Evolutionary conservation across 2,888 invertebrate genomes (phyloP), one percentile per base, ranked within the genome.

Genomic region (Labia minor): DNA sequence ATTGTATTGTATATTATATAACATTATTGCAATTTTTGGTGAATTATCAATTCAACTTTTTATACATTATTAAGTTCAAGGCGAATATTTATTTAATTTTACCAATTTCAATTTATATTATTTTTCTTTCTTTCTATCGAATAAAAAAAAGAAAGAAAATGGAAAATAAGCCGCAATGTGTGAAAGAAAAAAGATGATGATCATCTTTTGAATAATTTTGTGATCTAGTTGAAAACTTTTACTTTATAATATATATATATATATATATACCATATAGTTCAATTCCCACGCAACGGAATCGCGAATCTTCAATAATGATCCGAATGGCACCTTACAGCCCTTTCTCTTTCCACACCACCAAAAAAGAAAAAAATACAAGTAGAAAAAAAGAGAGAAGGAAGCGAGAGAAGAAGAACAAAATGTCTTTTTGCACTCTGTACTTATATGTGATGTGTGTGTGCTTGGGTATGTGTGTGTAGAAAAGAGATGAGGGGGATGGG

Each of bases 401-500:
- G 16, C 33, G 33, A 11, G 6, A 33, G 33, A 33, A 33, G 33
- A 33, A 49, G 49, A 49, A 49, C 49, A 49, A 49, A 49, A 49
- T 49, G 49, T 49, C 49, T 49, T 49, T 49, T 49, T 49, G 49
- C 49, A 49, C 49, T 49, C 49, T 49, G 3, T 11, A 49, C n/a
- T n/a, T n/a, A 49, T 11, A 14, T 49, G 49, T 49, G 49, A 8
- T 4, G 49, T 4, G 49, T 49, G 49, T 4, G 49, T 49, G 49
- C 2, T 4, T 49, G 49, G 33, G 62, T 64, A 66, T 63, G 68
- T 67, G 66, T 21, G 69, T 64, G 70, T 64, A 64, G 66, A 68
- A 68, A 64, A 65, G 67, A 68, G 72, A 70, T 67, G 69, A 67
- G 63, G 66, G 65, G 66, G 64, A 66, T 65, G 67, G 49, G 62